These are phyloP conservation scores for Petrosia ficiformis DNA, from an alignment of 37 sponge, comb jelly and placozoan species.

Conservation along the genomic window DNA sequence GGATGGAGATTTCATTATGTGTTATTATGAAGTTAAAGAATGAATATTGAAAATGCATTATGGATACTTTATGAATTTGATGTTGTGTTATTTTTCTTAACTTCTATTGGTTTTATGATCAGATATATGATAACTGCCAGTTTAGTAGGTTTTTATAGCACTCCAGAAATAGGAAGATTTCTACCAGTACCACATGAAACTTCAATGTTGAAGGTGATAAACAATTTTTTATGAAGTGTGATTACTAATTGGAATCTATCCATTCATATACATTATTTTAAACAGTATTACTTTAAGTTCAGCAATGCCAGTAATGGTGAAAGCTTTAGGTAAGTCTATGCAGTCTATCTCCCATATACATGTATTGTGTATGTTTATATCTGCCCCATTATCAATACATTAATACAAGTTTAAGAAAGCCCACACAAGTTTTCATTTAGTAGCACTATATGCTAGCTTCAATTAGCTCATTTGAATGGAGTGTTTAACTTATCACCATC, in stretches of 20 bases:
- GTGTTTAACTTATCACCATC: too few species aligned
- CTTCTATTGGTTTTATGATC: background rate
- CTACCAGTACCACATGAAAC: conserved; percentile 36
- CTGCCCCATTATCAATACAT: too few species aligned
- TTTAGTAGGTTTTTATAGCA: conserved; percentile 70
- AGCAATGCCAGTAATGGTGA: conserved; percentile 61
- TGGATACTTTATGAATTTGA: too few species aligned
- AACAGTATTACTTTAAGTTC: conserved; percentile 72
- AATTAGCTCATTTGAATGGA: too few species aligned
- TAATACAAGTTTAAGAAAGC: too few species aligned
- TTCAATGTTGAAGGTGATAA: conserved; percentile 54
- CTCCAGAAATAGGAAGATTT: conserved; percentile 30
- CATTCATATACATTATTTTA: conserved; percentile 46
- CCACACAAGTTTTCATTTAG: too few species aligned
- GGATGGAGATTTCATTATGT: too few species aligned
- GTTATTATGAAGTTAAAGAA: too few species aligned
- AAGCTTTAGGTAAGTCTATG: conserved; percentile 54
- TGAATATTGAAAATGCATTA: too few species aligned
- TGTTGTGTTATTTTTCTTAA: too few species aligned
- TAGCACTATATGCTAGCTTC: too few species aligned
- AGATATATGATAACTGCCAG: conserved; percentile 77
- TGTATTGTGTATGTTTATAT: conserved; percentile 6
- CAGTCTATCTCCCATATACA: too few species aligned
- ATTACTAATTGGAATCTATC: background rate
- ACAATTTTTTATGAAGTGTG: background rate